phyloP scores from a whole-genome alignment of 2,797 vertebrate species.

The Liasis olivaceus region DNA sequence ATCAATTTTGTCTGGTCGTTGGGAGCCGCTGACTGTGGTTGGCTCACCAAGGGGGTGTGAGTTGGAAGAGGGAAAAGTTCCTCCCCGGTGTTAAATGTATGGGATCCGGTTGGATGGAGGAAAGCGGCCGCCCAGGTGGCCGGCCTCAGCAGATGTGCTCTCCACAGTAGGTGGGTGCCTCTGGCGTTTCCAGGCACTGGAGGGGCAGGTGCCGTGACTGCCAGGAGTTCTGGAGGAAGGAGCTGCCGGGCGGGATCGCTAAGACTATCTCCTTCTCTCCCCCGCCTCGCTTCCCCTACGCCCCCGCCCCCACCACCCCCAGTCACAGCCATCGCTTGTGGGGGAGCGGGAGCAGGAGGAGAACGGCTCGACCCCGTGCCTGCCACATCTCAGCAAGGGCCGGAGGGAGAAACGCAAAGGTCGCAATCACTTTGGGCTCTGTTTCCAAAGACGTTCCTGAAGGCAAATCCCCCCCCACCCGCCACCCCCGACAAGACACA shows the following conservation, averaged over 20 bases:
- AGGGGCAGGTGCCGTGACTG: too few species aligned
- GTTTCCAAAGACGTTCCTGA: conserved; percentile 36
- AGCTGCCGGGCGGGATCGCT: not conserved
- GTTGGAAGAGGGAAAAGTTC: not conserved
- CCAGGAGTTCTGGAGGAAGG: not conserved
- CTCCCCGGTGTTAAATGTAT: not conserved
- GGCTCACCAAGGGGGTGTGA: not conserved
- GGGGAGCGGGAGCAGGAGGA: conserved; percentile 39
- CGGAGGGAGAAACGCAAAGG: not conserved
- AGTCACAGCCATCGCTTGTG: not conserved
- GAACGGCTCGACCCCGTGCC: conserved; percentile 24
- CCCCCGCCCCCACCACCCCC: too few species aligned
- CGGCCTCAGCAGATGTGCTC: not conserved
- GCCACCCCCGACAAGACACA: conserved; percentile 59
- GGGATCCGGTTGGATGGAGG: not conserved
- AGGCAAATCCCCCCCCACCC: not conserved
- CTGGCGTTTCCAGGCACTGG: not conserved
- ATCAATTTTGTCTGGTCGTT: not conserved
- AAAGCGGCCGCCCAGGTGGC: not conserved
- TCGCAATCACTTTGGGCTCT: not conserved
- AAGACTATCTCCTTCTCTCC: not conserved
- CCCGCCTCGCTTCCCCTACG: conserved; percentile 13
- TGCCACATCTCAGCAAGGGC: not conserved
- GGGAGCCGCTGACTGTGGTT: not conserved
- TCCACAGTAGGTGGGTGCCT: not conserved